Conservation (phyloP, 2,113 vertebrate genomes). For the Tonatia bakeri region DNA sequence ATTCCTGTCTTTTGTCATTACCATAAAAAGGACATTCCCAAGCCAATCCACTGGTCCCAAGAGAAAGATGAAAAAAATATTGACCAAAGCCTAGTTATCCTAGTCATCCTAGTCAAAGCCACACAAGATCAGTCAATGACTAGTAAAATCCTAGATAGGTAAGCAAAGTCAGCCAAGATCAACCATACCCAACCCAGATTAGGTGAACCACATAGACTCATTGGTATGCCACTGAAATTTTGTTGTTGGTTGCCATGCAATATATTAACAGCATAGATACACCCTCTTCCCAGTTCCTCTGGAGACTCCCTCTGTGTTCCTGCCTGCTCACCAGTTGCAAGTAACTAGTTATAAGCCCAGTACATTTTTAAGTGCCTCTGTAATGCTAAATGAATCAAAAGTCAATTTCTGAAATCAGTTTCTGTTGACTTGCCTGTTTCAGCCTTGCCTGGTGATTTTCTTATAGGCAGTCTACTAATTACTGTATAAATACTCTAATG, state of each 20-base stretch:
- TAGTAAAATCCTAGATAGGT: not conserved
- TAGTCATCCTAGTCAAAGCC: not conserved
- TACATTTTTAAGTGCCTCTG: not conserved
- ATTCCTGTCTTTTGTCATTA: not conserved
- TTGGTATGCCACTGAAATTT: not conserved
- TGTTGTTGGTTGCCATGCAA: not conserved
- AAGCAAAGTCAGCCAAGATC: not conserved
- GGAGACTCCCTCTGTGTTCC: not conserved
- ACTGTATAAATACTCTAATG: not conserved
- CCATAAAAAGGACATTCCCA: not conserved
- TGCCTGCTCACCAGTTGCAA: not conserved
- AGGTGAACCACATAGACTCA: not conserved
- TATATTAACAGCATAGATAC: not conserved
- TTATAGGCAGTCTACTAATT: not conserved
- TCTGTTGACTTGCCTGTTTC: not conserved
- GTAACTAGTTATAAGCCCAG: not conserved
- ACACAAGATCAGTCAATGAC: not conserved
- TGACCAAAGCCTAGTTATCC: not conserved
- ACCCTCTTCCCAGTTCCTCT: not conserved
- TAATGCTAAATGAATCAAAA: not conserved
- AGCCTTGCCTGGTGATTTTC: not conserved
- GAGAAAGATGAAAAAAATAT: not conserved
- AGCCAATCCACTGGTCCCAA: not conserved
- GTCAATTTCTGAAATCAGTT: not conserved
- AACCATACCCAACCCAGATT: not conserved